Percentiles rank a stretch among this genome's conserved stretches.
phyloP scores from a whole-genome alignment of 1,140 invertebrate genomes.

The Caenorhabditis latens region DNA sequence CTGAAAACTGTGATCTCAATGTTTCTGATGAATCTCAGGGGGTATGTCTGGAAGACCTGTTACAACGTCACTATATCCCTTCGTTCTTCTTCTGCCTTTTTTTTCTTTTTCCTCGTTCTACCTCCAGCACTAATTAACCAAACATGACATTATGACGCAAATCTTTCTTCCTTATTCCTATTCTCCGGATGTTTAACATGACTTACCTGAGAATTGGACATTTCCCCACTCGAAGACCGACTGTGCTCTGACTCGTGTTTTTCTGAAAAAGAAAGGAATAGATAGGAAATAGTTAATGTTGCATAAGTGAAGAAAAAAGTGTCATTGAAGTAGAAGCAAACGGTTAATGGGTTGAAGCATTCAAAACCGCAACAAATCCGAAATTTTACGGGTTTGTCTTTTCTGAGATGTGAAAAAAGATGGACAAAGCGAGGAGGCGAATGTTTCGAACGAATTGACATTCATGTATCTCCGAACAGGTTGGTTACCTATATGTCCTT shows the following conservation, averaged over 20 bases:
- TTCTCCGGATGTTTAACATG: not conserved
- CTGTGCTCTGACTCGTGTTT: slow-evolving; percentile 60
- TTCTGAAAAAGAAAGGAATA: slow-evolving; percentile 39
- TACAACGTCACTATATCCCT: slow-evolving; percentile 14
- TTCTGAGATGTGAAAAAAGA: slow-evolving; percentile 45
- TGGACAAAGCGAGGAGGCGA: slow-evolving; percentile 33
- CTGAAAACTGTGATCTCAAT: slow-evolving; percentile 54
- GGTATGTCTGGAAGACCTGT: slow-evolving; percentile 53
- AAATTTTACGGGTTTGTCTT: slow-evolving; percentile 57
- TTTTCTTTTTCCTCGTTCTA: slow-evolving; percentile 15
- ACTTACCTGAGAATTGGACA: slow-evolving; percentile 60
- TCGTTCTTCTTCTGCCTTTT: no score
- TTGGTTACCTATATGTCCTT: slow-evolving; percentile 64
- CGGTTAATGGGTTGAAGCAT: slow-evolving; percentile 37
- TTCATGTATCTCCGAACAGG: slow-evolving; percentile 49
- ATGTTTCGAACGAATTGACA: slow-evolving; percentile 51
- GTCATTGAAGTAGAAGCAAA: not conserved
- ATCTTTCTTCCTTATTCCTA: not conserved
- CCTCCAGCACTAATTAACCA: slow-evolving; percentile 41
- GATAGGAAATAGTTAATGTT: not conserved
- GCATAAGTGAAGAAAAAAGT: not conserved
- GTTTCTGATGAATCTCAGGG: slow-evolving; percentile 17
- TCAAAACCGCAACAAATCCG: slow-evolving; percentile 40
- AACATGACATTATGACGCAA: slow-evolving; percentile 49
- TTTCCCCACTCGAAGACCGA: slow-evolving; percentile 49